A percentile compares a stretch with the other conserved stretches of the same genome.
Conservation (phyloP, 2,113 vertebrate genomes). For the Gobius niger region DNA sequence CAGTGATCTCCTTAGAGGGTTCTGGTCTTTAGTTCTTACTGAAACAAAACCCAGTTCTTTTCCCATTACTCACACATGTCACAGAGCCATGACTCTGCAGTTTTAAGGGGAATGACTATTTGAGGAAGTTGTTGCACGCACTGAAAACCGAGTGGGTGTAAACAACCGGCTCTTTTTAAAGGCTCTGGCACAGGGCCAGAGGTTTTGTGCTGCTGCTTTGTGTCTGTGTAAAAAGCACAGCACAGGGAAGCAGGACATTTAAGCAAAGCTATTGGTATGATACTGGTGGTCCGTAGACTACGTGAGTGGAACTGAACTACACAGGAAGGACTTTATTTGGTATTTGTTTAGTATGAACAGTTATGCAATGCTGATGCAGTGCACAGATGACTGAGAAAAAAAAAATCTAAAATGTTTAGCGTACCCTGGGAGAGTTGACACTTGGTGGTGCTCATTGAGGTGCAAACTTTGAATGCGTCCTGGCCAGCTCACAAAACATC, state of each 20-base stretch:
- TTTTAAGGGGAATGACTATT: slow-evolving; percentile 22
- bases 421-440: slow-evolving; percentile 67
- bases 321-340: slow-evolving; percentile 43
- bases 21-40: background rate
- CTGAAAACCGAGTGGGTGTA: slow-evolving; percentile 41
- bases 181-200: slow-evolving; percentile 39
- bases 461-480: slow-evolving; percentile 57
- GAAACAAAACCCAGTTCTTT: slow-evolving; percentile 27
- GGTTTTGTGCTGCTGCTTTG: slow-evolving; percentile 27
- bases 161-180: slow-evolving; percentile 50
- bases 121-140: slow-evolving; percentile 45
- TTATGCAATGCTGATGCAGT: slow-evolving; percentile 64
- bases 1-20: slow-evolving; percentile 12
- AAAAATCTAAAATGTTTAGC: slow-evolving; percentile 23
- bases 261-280: slow-evolving; percentile 33
- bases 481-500: slow-evolving; percentile 44
- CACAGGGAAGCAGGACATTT: slow-evolving; percentile 20
- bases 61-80: slow-evolving; percentile 24
- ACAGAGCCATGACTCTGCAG: slow-evolving; percentile 33
- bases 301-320: slow-evolving; percentile 11
- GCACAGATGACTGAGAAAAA: slow-evolving; percentile 27
- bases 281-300: slow-evolving; percentile 26
- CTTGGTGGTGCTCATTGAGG: slow-evolving; percentile 64
- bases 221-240: slow-evolving; percentile 24
- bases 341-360: slow-evolving; percentile 63